Base-by-base conservation (phyloP, 1,140 invertebrate species). In the Caenorhabditis remanei region DNA sequence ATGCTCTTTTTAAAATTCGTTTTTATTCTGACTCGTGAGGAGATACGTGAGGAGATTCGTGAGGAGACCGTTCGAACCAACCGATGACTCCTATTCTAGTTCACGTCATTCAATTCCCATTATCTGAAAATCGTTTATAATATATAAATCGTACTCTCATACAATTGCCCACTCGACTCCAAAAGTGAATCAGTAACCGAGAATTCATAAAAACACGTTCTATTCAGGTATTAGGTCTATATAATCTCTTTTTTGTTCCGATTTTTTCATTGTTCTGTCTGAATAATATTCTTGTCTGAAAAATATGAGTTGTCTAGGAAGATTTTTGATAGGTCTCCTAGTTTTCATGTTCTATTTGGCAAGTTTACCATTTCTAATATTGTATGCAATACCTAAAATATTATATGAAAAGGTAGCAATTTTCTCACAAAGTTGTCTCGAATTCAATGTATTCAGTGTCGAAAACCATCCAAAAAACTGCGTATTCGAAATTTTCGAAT, bases 151-250 rank as follows among this genome's bases (percentile, higher is more conserved):
- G 21, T 71, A 19, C 40, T 11, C 50, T 11, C 16, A 9, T 71
- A 71, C 65, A 71, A 71, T 71, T 71, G 65, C 65, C 65, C 65
- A 71, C 65, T 71, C 65, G 41, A 71, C 50, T 53, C 16, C 50
- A 53, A 53, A 53, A 50, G 0, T 50, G 50, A 50, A 50, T 50
- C 50, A 7, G 56, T 7, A 58, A 21, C 19, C 56, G 19, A 7
- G n/a, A 58, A n/a, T 13, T 53, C 50, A 53, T 53, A n/a, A n/a
- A 8, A n/a, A 14, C 56, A 9, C 56, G 14, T 58, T 21, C n/a
- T 5, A 58, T 58, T 58, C 61, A 4, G 19, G 24, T 21, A 13
- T 32, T 32, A 40, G 61, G 32, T 13, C 24, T 14, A 19, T 13
- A 32, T 63, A 21, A 63, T 21, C n/a, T 21, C 11, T 24, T 32